Conservation (phyloP, 2,113 vertebrate genomes). For the Oxyruncus cristatus region DNA sequence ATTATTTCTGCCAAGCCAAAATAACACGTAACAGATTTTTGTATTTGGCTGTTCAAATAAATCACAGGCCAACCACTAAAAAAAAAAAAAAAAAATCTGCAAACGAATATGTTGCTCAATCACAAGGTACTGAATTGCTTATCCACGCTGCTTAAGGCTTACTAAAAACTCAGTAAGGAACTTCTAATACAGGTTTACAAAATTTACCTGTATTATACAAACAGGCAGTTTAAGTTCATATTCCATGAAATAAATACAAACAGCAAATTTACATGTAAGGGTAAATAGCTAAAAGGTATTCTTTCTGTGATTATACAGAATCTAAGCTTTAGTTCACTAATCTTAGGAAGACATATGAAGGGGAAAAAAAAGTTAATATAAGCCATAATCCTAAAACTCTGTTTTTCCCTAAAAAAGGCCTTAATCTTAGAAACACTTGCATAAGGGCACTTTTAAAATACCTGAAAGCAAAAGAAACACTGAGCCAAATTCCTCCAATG, state of each 20-base stretch:
- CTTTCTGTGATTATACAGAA: neutral
- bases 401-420: neutral
- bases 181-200: neutral
- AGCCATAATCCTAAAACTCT: neutral
- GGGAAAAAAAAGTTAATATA: neutral
- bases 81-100: neutral
- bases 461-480: neutral
- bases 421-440: neutral
- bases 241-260: neutral
- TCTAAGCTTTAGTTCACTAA: neutral
- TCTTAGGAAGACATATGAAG: neutral
- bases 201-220: neutral
- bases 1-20: constrained; percentile 49
- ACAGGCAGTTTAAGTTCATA: neutral
- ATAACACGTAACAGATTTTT: constrained; percentile 34
- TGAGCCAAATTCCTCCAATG: neutral
- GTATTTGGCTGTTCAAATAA: neutral
- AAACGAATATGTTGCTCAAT: neutral
- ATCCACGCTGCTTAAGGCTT: neutral
- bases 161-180: neutral
- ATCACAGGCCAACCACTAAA: neutral
- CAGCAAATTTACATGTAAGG: accelerated
- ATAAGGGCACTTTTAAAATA: neutral
- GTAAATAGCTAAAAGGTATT: neutral
- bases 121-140: neutral